These are phyloP conservation scores for Otolemur garnettii DNA, from an alignment of 2,113 vertebrate genomes.

Conservation along the genomic window DNA sequence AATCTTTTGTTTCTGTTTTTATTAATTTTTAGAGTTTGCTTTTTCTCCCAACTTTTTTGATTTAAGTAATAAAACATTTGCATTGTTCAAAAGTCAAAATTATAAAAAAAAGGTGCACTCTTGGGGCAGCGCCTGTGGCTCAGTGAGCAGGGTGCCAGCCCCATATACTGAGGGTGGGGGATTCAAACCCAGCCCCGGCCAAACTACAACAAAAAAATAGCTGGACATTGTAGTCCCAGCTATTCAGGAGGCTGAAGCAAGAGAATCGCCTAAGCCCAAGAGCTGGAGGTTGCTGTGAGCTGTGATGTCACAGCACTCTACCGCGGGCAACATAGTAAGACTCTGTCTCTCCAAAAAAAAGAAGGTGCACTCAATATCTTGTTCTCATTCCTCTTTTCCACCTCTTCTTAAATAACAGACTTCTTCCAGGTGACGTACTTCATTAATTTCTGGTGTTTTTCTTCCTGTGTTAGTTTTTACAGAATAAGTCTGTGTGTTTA, in stretches of 20 bases:
- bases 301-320: too few relatives aligned
- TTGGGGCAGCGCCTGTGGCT: too few relatives aligned
- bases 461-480: not conserved
- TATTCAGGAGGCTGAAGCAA: too few relatives aligned
- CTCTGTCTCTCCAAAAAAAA: not conserved
- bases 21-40: not conserved
- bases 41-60: not conserved
- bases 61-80: constrained; percentile 37
- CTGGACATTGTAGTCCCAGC: too few relatives aligned
- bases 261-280: too few relatives aligned
- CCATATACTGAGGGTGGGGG: too few relatives aligned
- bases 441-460: constrained; percentile 7
- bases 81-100: not conserved
- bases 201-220: too few relatives aligned
- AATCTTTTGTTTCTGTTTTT: not conserved
- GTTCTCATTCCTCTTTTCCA: not conserved
- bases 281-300: too few relatives aligned
- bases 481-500: not conserved
- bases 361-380: not conserved
- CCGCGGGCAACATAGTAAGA: too few relatives aligned
- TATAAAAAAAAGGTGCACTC: not conserved
- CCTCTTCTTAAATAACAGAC: not conserved
- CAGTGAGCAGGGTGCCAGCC: too few relatives aligned
- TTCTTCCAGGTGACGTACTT: not conserved
- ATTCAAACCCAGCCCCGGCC: too few relatives aligned